Evolutionary conservation across 2,113 vertebrate species (phyloP), one percentile per base, ranked within the genome.

Genomic region (Aptenodytes forsteri): DNA sequence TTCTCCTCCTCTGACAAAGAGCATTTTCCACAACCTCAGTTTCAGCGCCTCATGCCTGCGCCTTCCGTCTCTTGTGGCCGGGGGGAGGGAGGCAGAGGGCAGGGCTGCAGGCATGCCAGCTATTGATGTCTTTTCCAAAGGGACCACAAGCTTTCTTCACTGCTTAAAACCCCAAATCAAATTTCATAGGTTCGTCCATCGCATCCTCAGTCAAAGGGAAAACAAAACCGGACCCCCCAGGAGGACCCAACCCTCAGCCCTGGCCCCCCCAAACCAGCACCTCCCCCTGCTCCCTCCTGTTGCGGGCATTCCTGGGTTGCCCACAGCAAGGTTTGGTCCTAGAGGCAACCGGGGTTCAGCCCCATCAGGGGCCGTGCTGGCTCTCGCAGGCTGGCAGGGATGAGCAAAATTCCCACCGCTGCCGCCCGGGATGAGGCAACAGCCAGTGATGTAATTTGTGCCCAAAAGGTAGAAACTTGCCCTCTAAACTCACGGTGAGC

Each of bases 211-310:
- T n/a, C 55, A 64, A 50, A 94, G 13, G 29, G 11, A 56, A 44
- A 93, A 64, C 46, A 69, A 83, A 83, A 9, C 16, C 2, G 0
- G 44, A 59, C 36, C 30, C 56, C 38, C 38, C 0, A 0, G 27
- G 19, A 76, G 56, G 23, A 59, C 3, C 23, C 1, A 4, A 32
- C 27, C 42, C 1, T 0, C 38, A 34, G 36, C 14, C 54, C 52
- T 0, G 1, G 12, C 30, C 27, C 13, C 40, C 34, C 40, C 6
- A 8, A 0, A 30, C 17, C 1, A 0, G 17, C 70, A 42, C 8
- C 22, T 55, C 46, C 42, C 16, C 1, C 0, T 27, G 59, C 15
- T 67, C 25, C 49, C 27, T 52, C 34, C 11, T 3, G 1, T 11
- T 3, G 36, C 49, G 36, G 29, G 13, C 5, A 5, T 34, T 50